Evolutionary conservation across 2,113 vertebrate genomes (phyloP), one percentile per base, ranked within the genome.

Genomic region (Octodon degus): DNA sequence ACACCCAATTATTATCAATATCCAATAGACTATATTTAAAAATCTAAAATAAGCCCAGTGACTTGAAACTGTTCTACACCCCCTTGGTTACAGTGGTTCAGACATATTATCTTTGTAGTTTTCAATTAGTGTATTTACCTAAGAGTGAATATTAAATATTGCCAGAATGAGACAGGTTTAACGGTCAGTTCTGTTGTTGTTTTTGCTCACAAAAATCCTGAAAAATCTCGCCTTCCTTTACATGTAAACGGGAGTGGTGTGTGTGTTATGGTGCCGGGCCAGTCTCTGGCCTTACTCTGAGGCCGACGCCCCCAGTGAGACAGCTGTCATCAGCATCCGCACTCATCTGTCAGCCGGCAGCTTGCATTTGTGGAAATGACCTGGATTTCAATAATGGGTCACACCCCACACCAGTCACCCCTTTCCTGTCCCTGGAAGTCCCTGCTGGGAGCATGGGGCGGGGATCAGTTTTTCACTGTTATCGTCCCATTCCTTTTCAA

Each of bases 81-180:
- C 50, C 79, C 89, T 22, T 79, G 40, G 85, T 89, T 40, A 83
- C 55, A 83, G 30, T 88, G 5, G 62, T 92, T 55, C 74, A n/a
- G 63, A 65, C 19, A 43, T 20, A 25, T 74, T 55, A 85, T n/a
- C 27, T 87, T 53, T 50, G 76, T 55, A 55, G 50, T 74, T 96
- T 90, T n/a, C 43, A 58, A 67, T 74, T 32, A 72, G 10, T 47
- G 70, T 24, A 85, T 85, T 86, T 90, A 86, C 47, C n/a, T 20
- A 62, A 87, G 62, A 32, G 34, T 91, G 82, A 87, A 32, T 65
- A 67, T 76, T 74, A 76, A 58, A 74, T 76, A 90, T 90, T 90
- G 37, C 24, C 67, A 82, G 67, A 37, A 43, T 74, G 84, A 67
- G 50, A 77, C 77, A 83, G 14, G 27, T 47, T 76, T 76, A 32